Conservation (phyloP, 2,888 invertebrate genomes). For the Rhagonycha fulva region DNA sequence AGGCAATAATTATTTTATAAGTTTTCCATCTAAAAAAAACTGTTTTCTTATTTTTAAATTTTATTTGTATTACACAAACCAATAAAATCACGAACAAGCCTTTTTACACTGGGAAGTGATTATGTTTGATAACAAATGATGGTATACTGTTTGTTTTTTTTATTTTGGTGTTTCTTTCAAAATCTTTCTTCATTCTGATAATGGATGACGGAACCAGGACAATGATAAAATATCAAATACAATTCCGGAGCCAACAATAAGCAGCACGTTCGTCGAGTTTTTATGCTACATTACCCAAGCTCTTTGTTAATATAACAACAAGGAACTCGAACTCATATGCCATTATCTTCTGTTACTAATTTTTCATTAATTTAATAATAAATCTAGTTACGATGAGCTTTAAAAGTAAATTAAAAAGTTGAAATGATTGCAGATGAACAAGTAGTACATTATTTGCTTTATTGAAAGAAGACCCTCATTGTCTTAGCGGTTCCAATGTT, state of each 20-base stretch:
- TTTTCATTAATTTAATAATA: conserved; percentile 9
- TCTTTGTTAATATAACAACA: conserved; percentile 7
- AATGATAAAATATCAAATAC: conserved; percentile 27
- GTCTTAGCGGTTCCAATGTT: conserved; percentile 25
- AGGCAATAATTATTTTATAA: background rate
- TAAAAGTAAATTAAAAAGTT: background rate
- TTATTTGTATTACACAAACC: background rate
- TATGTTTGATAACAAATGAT: conserved; percentile 18
- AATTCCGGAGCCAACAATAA: conserved; percentile 25
- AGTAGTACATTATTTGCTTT: background rate
- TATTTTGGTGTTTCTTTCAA: conserved; percentile 16
- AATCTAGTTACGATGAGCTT: background rate
- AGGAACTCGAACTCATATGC: background rate
- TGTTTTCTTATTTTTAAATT: background rate
- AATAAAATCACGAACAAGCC: background rate
- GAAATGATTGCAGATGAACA: background rate
- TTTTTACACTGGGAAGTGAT: background rate
- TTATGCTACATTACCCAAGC: conserved; percentile 26
- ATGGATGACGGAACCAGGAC: conserved; percentile 23
- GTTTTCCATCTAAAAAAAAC: background rate
- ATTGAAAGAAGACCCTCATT: background rate
- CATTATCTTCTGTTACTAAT: conserved; percentile 12
- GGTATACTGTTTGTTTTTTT: conserved; percentile 9
- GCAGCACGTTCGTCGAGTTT: conserved; percentile 21
- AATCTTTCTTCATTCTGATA: conserved; percentile 22